These are phyloP conservation scores for Tonatia bakeri DNA, from an alignment of 2,113 vertebrate genomes.

Conservation along the genomic window DNA sequence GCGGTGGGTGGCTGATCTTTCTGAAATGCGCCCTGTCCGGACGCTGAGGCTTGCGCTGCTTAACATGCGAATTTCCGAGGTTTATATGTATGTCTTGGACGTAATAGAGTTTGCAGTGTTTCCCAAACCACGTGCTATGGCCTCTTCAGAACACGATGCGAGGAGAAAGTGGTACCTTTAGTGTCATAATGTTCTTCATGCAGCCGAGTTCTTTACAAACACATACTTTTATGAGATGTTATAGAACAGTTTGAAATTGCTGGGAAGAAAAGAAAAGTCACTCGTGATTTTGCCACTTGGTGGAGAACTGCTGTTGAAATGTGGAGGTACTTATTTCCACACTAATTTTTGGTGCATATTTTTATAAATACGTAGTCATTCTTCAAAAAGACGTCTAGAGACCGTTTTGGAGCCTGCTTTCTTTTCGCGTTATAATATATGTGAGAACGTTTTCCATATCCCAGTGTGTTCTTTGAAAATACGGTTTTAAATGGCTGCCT, in stretches of 20 bases:
- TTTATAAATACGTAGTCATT: neutral
- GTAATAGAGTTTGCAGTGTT: neutral
- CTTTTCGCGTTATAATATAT: neutral
- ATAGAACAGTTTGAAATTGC: neutral
- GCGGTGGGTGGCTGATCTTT: neutral
- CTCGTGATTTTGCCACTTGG: neutral
- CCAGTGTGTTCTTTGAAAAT: conserved; percentile 24
- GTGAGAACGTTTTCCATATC: neutral
- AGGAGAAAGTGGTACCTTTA: neutral
- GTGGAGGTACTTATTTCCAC: neutral
- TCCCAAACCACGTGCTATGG: neutral
- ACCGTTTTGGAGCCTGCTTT: neutral
- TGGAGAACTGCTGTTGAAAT: neutral
- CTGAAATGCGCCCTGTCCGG: neutral
- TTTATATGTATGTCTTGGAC: neutral
- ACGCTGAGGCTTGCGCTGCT: neutral
- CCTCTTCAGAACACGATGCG: neutral
- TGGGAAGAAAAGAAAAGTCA: neutral
- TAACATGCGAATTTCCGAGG: neutral
- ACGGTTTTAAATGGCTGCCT: neutral
- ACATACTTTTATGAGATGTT: neutral
- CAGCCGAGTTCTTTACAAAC: neutral
- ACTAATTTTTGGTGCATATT: neutral
- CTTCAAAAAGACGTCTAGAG: neutral
- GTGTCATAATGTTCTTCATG: neutral